A percentile compares a stretch with the other conserved stretches of the same genome.
Evolutionary conservation across 2,113 vertebrate species (phyloP).

Genomic region (Strix uralensis): DNA sequence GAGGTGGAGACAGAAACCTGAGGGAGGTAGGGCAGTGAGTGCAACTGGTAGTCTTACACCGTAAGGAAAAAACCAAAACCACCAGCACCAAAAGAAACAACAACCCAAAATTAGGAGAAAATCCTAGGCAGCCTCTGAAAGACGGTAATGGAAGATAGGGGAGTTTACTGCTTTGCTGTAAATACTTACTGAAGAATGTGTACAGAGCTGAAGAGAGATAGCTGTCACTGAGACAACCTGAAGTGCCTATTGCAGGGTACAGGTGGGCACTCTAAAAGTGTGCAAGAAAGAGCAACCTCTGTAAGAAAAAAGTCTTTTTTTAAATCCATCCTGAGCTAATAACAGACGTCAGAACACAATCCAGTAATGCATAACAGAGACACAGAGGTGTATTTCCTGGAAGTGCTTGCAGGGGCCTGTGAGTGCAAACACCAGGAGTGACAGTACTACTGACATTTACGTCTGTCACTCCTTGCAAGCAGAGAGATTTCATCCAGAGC

Average conservation of each 20-base stretch:
- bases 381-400: fast-evolving
- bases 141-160: not conserved
- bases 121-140: not conserved
- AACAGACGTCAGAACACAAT: too few relatives aligned
- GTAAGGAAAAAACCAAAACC: too few relatives aligned
- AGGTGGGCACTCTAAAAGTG: fast-evolving
- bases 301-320: not conserved
- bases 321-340: not conserved
- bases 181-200: fast-evolving
- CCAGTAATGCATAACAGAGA: fast-evolving
- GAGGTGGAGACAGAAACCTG: fast-evolving
- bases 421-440: fast-evolving
- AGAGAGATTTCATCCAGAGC: not conserved
- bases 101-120: not conserved
- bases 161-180: not conserved
- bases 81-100: too few relatives aligned
- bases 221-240: too few relatives aligned
- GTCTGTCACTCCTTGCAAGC: not conserved
- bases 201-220: fast-evolving
- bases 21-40: fast-evolving
- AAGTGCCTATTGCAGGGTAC: fast-evolving
- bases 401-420: fast-evolving
- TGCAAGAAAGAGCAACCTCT: not conserved
- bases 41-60: fast-evolving
- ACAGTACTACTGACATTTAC: fast-evolving